Evolutionary conservation across 2,797 vertebrate genomes (phyloP).

Genomic region (Cyclura pinguis): DNA sequence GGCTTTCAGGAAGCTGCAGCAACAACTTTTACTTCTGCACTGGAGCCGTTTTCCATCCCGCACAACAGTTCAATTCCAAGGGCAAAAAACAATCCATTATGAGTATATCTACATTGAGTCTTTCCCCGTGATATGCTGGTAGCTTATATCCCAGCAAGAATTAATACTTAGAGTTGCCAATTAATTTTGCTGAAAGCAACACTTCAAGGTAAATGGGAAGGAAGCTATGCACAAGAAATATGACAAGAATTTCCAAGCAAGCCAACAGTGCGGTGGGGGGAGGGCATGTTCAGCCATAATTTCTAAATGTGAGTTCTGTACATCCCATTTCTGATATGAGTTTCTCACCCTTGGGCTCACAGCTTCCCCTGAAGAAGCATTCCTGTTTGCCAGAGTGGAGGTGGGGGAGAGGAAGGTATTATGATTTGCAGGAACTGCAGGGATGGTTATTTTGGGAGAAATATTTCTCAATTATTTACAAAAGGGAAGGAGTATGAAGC

Average conservation of each 20-base stretch:
- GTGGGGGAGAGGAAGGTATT: background rate
- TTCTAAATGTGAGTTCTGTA: background rate
- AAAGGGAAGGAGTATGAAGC: slow-evolving; percentile 30
- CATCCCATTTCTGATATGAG: background rate
- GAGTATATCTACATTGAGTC: background rate
- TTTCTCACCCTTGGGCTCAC: background rate
- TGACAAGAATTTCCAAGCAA: background rate
- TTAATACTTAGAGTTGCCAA: background rate
- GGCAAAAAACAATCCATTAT: background rate
- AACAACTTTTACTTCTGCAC: background rate
- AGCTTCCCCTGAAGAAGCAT: background rate
- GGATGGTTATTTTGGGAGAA: background rate
- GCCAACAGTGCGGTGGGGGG: background rate
- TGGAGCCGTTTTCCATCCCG: background rate
- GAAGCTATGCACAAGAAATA: background rate
- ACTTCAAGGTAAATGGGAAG: background rate
- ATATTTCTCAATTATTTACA: background rate
- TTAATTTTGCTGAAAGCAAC: background rate
- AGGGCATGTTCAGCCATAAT: no score
- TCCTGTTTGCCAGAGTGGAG: background rate
- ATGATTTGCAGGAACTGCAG: background rate
- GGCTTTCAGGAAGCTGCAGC: background rate
- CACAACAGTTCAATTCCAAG: no score
- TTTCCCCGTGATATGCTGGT: background rate
- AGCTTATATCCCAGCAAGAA: background rate